A percentile compares a stretch with the other conserved stretches of the same genome.
These are phyloP conservation scores for Diabrotica virgifera DNA, from an alignment of 1,140 invertebrate species.

Conservation along the genomic window DNA sequence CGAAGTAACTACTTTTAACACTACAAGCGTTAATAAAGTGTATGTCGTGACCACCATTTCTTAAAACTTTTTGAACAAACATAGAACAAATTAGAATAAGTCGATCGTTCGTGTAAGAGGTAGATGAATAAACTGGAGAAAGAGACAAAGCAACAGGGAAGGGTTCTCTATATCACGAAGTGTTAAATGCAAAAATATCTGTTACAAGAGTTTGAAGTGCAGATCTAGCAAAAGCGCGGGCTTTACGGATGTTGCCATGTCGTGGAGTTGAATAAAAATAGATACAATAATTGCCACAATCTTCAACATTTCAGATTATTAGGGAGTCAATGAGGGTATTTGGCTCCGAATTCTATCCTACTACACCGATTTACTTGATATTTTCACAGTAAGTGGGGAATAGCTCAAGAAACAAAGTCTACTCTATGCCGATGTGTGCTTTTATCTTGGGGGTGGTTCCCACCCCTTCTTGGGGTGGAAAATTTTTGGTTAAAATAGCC, in stretches of 20 bases:
- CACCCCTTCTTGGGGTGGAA: too few relatives aligned
- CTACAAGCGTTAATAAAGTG: conserved; percentile 2
- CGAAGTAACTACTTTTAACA: conserved; percentile 2
- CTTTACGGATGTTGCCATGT: neutral
- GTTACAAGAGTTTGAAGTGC: neutral
- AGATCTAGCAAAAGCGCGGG: neutral
- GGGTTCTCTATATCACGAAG: neutral
- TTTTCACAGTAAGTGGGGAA: too few relatives aligned
- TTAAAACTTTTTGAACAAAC: conserved; percentile 1
- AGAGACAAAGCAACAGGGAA: neutral
- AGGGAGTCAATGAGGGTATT: too few relatives aligned
- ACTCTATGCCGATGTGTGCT: too few relatives aligned
- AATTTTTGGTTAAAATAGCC: too few relatives aligned
- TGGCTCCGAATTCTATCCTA: too few relatives aligned
- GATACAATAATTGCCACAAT: too few relatives aligned
- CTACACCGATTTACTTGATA: too few relatives aligned
- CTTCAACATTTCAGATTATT: too few relatives aligned
- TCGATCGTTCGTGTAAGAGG: neutral
- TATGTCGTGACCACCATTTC: neutral
- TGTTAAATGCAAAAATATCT: conserved; percentile 1
- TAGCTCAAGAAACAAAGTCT: too few relatives aligned
- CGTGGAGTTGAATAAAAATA: neutral
- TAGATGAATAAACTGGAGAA: neutral
- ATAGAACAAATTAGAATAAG: conserved; percentile 3
- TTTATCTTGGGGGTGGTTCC: too few relatives aligned